Percentiles rank a stretch among this genome's conserved stretches.
Conservation (phyloP, 2,888 invertebrate genomes). For the Eristalis pertinax region DNA sequence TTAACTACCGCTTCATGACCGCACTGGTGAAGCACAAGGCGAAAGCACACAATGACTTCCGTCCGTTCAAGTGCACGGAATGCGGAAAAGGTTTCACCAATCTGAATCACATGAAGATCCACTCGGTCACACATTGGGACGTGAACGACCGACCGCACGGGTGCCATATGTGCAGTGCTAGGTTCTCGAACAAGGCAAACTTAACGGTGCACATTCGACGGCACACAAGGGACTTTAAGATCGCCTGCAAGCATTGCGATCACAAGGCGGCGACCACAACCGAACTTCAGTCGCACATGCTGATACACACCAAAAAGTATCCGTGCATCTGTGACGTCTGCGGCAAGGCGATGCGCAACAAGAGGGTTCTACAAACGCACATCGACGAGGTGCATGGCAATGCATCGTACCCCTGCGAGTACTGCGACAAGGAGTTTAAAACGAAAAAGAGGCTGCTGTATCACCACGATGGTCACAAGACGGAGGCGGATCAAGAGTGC, state of each 20-base stretch:
- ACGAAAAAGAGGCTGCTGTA: conserved; percentile 23
- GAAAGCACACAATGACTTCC: conserved; percentile 3
- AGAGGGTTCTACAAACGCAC: neutral
- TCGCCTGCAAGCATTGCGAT: neutral
- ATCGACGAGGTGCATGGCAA: neutral
- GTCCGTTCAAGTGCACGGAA: conserved; percentile 14
- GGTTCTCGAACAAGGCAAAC: conserved; percentile 19
- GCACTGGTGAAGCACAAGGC: conserved; percentile 6
- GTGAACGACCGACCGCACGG: conserved; percentile 13
- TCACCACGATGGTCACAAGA: neutral
- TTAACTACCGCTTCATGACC: neutral
- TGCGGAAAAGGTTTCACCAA: conserved; percentile 27
- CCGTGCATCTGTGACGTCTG: conserved; percentile 19
- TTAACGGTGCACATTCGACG: conserved; percentile 18
- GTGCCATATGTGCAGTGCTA: conserved; percentile 7
- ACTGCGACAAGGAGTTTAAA: conserved; percentile 3
- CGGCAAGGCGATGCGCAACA: conserved; percentile 5
- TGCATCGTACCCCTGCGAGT: neutral
- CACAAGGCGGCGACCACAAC: conserved; percentile 15
- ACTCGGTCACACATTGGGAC: conserved; percentile 13
- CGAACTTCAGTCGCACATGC: conserved; percentile 11
- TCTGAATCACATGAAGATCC: conserved; percentile 1
- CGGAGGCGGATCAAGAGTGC: neutral
- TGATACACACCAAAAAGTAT: conserved; percentile 19
- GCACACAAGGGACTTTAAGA: conserved; percentile 15